Evolutionary conservation across 1,140 invertebrate genomes (phyloP).

Genomic region (Hestina assimilis): DNA sequence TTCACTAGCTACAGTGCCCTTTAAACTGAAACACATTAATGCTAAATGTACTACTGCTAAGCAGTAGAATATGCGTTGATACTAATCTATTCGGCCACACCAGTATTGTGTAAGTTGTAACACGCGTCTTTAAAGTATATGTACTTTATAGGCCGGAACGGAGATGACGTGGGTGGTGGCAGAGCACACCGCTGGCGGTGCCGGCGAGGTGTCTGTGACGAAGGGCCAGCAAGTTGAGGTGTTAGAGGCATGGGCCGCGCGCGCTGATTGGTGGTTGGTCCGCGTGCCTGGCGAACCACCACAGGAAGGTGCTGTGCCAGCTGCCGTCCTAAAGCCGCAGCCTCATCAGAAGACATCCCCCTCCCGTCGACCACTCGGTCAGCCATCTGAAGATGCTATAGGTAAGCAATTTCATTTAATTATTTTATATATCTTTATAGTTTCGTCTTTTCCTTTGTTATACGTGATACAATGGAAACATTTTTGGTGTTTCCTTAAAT

Average conservation of each 20-base stretch:
- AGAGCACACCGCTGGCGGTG: conserved; percentile 86
- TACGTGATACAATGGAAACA: no score
- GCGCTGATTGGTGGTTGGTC: conserved; percentile 83
- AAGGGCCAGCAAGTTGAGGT: conserved; percentile 96
- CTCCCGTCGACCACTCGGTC: conserved; percentile 73
- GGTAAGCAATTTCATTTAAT: conserved; percentile 42
- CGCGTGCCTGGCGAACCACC: conserved; percentile 80
- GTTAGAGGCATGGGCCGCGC: conserved; percentile 82
- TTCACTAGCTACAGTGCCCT: no score
- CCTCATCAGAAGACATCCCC: conserved; percentile 82
- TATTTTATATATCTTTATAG: background rate
- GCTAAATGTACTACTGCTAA: no score
- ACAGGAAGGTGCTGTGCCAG: conserved; percentile 90
- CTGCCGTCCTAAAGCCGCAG: conserved; percentile 88
- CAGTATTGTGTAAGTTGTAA: no score
- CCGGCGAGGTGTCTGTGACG: conserved; percentile 86
- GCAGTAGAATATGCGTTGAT: no score
- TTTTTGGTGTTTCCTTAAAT: no score
- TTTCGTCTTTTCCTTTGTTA: no score
- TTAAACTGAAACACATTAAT: no score
- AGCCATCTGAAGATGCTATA: conserved; percentile 54
- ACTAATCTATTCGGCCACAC: no score
- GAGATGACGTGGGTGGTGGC: conserved; percentile 94
- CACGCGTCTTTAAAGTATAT: background rate
- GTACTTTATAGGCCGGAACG: conserved; percentile 43